phyloP scores from a whole-genome alignment of 1,140 invertebrate genomes.

The Aphelenchoides besseyi region DNA sequence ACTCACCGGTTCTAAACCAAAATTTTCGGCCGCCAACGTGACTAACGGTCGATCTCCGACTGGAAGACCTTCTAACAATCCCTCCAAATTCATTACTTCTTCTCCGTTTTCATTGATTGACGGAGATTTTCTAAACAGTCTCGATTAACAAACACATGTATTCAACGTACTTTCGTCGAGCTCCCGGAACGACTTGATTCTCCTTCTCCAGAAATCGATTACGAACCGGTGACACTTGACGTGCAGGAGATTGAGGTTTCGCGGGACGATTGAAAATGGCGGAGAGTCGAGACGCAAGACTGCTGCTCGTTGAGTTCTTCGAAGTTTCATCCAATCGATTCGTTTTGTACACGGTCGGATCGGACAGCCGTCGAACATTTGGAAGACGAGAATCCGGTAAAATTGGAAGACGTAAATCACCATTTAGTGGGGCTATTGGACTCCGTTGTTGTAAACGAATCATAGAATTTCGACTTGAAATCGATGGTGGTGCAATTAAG shows the following conservation, averaged over 20 bases:
- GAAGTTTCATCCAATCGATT: background rate
- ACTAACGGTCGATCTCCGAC: background rate
- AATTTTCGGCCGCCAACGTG: background rate
- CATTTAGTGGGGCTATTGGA: background rate
- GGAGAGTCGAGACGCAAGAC: constrained; percentile 6
- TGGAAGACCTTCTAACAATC: background rate
- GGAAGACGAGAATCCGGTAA: constrained; percentile 7
- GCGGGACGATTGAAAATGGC: constrained; percentile 5
- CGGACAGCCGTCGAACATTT: constrained; percentile 8
- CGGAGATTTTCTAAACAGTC: constrained; percentile 1
- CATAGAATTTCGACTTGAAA: background rate
- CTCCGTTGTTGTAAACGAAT: background rate
- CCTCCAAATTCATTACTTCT: constrained; percentile 11
- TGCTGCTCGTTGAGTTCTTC: constrained; percentile 8
- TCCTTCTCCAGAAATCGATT: constrained; percentile 24
- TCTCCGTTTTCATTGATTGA: background rate
- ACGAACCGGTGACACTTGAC: too few relatives aligned
- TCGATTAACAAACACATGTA: background rate
- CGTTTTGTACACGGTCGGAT: constrained; percentile 11
- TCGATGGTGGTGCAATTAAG: background rate
- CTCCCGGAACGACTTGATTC: constrained; percentile 2
- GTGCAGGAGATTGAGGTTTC: background rate
- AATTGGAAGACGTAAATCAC: background rate
- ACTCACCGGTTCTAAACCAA: constrained; percentile 14
- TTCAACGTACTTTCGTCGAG: constrained; percentile 11